These are phyloP conservation scores for Corbicula japonica DNA, from an alignment of 2,888 invertebrate species.

Conservation along the genomic window DNA sequence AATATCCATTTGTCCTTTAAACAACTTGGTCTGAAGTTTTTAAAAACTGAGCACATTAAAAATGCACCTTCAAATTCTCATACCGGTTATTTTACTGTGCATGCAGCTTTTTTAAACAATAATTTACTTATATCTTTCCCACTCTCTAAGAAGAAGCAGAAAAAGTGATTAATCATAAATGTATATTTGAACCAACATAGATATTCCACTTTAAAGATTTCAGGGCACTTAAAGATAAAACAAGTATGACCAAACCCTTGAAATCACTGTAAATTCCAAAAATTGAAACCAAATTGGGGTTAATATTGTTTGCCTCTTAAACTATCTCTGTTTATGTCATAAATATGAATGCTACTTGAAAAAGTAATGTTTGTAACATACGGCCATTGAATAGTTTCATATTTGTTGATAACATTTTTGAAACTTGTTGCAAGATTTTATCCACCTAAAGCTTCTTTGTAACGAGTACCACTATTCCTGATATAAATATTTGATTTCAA, in stretches of 20 bases:
- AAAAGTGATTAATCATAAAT: slow-evolving; percentile 13
- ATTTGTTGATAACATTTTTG: too few species aligned
- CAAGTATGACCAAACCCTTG: slow-evolving; percentile 7
- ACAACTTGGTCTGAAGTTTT: too few species aligned
- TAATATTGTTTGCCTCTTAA: slow-evolving; percentile 31
- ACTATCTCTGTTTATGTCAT: slow-evolving; percentile 26
- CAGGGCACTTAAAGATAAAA: slow-evolving; percentile 27
- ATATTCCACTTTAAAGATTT: slow-evolving; percentile 32
- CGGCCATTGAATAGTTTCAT: too few species aligned
- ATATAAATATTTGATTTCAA: too few species aligned
- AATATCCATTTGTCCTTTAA: too few species aligned
- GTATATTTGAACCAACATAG: slow-evolving; percentile 25
- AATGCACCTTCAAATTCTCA: background rate
- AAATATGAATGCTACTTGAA: slow-evolving; percentile 10
- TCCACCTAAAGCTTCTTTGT: too few species aligned
- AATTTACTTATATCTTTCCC: too few species aligned
- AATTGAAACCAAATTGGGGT: slow-evolving; percentile 38
- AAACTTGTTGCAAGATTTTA: too few species aligned
- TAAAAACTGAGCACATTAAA: background rate
- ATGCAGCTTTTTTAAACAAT: too few species aligned
- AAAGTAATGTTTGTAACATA: slow-evolving; percentile 16
- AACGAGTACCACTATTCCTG: too few species aligned
- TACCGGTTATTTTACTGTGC: background rate
- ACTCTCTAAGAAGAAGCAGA: too few species aligned
- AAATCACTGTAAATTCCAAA: slow-evolving; percentile 30